These are phyloP conservation scores for Actenoides lindsayi DNA, from an alignment of 2,113 vertebrate genomes.

Conservation along the genomic window DNA sequence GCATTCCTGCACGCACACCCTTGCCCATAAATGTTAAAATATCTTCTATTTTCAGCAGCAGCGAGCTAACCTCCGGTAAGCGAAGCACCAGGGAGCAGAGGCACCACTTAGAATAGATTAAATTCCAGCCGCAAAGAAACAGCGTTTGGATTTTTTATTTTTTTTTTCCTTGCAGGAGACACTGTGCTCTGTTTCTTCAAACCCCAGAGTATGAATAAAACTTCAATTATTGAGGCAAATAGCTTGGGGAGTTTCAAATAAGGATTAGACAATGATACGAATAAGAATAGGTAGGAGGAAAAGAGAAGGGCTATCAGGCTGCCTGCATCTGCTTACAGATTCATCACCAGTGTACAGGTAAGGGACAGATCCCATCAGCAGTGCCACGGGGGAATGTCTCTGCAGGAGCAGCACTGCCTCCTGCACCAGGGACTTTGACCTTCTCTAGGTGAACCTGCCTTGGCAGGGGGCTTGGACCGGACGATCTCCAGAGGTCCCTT, in stretches of 20 bases:
- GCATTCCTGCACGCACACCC: background rate
- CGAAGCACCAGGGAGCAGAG: background rate
- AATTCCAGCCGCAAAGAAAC: background rate
- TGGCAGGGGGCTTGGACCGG: too few relatives aligned
- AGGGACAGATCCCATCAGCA: background rate
- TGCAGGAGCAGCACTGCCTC: background rate
- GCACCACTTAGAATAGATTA: background rate
- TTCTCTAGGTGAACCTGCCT: too few relatives aligned
- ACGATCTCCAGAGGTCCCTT: too few relatives aligned
- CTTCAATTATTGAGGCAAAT: conserved; percentile 9
- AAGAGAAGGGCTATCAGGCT: background rate
- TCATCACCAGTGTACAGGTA: background rate
- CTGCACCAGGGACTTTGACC: background rate
- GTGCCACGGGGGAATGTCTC: background rate
- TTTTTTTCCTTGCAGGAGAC: background rate
- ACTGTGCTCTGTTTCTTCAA: background rate
- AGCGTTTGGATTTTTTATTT: background rate
- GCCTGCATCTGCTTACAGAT: background rate
- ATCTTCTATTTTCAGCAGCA: background rate
- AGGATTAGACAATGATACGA: conserved; percentile 10
- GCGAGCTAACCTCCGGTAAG: background rate
- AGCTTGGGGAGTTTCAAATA: conserved; percentile 15
- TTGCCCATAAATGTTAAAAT: background rate
- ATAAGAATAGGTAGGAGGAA: background rate
- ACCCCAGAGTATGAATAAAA: background rate